Conservation (phyloP, 2,888 invertebrate species). For the Heliconius sara region DNA sequence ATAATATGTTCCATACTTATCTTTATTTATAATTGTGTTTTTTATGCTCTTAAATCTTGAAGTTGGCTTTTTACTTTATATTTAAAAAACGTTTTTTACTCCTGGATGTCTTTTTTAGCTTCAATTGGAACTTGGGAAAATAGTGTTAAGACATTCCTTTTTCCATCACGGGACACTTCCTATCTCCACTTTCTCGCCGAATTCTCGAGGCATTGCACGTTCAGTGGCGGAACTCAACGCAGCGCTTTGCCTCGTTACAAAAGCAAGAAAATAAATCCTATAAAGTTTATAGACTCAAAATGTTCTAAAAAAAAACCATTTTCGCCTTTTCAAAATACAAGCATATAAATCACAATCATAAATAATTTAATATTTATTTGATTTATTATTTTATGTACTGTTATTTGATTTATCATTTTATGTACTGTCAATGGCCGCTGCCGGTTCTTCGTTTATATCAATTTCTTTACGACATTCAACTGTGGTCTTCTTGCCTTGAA, state of each 20-base stretch:
- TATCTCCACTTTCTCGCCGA: no score
- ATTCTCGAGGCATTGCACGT: no score
- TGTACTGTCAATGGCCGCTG: neutral
- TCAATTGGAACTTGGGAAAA: no score
- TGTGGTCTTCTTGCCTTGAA: conserved; percentile 48
- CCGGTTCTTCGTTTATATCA: neutral
- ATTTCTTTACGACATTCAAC: conserved; percentile 26
- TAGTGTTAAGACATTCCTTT: no score
- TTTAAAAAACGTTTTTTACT: no score
- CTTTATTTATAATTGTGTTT: neutral
- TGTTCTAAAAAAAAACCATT: neutral
- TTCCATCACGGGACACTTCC: no score
- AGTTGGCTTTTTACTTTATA: no score
- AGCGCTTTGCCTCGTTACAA: no score
- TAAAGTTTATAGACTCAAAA: neutral
- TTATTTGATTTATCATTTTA: no score
- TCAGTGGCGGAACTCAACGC: no score
- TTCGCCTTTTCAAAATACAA: neutral
- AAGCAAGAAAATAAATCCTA: neutral
- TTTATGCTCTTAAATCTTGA: neutral
- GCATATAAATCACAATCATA: neutral
- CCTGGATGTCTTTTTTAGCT: no score
- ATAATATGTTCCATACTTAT: no score
- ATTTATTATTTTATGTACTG: conserved; percentile 19
- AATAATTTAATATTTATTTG: neutral